phyloP scores from a whole-genome alignment of 2,113 vertebrate genomes.

The Tautogolabrus adspersus region DNA sequence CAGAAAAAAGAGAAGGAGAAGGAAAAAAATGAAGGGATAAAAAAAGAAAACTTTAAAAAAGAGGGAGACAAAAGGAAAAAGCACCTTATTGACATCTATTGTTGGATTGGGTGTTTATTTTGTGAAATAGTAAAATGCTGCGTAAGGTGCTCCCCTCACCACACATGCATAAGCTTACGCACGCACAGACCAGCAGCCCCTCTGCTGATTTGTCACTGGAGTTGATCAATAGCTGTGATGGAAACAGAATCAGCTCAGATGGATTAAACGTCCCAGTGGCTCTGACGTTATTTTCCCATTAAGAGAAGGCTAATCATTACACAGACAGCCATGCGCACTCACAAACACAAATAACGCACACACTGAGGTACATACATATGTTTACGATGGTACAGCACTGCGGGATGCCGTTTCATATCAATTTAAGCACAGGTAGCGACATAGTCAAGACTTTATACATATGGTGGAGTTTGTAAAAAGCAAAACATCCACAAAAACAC shows the following conservation, averaged over 20 bases:
- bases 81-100: slow-evolving; percentile 55
- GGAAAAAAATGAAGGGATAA: slow-evolving; percentile 38
- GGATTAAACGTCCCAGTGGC: slow-evolving; percentile 82
- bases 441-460: slow-evolving; percentile 46
- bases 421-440: slow-evolving; percentile 25
- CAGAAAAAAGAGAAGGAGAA: slow-evolving; percentile 36
- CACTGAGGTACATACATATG: slow-evolving; percentile 31
- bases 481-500: slow-evolving; percentile 27
- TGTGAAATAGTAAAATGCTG: slow-evolving; percentile 71
- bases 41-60: slow-evolving; percentile 9
- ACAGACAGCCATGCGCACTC: slow-evolving; percentile 33
- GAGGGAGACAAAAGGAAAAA: slow-evolving; percentile 22
- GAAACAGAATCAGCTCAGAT: slow-evolving; percentile 85
- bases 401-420: slow-evolving; percentile 35
- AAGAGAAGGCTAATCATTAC: slow-evolving; percentile 82
- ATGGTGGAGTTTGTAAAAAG: background rate
- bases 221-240: slow-evolving; percentile 84
- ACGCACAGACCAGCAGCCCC: slow-evolving; percentile 51
- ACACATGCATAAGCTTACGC: slow-evolving; percentile 32
- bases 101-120: slow-evolving; percentile 50
- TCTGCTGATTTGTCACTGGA: slow-evolving; percentile 81
- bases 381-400: slow-evolving; percentile 12
- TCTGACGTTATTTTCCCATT: slow-evolving; percentile 84
- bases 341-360: background rate
- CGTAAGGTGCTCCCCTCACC: slow-evolving; percentile 52